Percentiles rank a stretch among this genome's conserved stretches.
Evolutionary conservation across 1,140 invertebrate genomes (phyloP).

Genomic region (Hesperophylax magnus): DNA sequence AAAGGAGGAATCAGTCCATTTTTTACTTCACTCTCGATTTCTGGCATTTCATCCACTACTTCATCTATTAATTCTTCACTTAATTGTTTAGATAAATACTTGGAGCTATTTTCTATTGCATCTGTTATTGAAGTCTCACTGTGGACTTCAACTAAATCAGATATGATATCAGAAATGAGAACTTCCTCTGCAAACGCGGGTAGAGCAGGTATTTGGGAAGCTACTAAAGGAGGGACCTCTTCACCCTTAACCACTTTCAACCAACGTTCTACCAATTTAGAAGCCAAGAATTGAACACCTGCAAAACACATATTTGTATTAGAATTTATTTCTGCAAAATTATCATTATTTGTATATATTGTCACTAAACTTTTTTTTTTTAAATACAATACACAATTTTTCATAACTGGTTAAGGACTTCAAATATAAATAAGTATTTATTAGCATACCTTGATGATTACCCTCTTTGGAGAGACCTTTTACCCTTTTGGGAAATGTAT

Average conservation of each 20-base stretch:
- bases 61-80: conserved; percentile 35
- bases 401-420: too few relatives aligned
- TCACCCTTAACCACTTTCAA: conserved; percentile 86
- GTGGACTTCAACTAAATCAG: conserved; percentile 20
- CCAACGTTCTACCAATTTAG: conserved; percentile 91
- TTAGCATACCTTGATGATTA: conserved; percentile 79
- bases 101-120: background rate
- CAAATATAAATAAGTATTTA: too few relatives aligned
- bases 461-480: conserved; percentile 89
- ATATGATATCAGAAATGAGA: background rate
- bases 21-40: conserved; percentile 46
- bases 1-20: conserved; percentile 62
- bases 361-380: background rate
- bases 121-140: background rate
- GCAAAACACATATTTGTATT: conserved; percentile 58
- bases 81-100: background rate
- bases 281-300: conserved; percentile 81
- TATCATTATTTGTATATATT: background rate
- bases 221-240: conserved; percentile 64
- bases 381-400: conserved; percentile 24
- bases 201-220: conserved; percentile 61
- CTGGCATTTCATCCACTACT: conserved; percentile 37
- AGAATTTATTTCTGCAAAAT: background rate
- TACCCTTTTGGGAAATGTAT: conserved; percentile 91
- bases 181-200: conserved; percentile 10